phyloP scores from a whole-genome alignment of 2,888 invertebrate species.

The Melanargia galathea region DNA sequence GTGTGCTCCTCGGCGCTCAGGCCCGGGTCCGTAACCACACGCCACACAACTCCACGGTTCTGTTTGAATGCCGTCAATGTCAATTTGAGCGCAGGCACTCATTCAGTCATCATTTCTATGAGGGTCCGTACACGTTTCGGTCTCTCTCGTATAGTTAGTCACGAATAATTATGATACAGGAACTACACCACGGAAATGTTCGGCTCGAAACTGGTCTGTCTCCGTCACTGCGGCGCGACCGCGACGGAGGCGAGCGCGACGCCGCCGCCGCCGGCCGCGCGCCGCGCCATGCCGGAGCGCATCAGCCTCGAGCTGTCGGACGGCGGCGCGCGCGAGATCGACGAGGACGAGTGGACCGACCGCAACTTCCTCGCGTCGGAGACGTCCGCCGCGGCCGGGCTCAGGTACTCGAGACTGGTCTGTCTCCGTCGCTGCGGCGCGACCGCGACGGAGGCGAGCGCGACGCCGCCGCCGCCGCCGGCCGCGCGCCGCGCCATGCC shows the following conservation, averaged over 20 bases:
- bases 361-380: constrained; percentile 94
- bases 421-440: too few species aligned
- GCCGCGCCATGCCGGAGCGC: constrained; percentile 68
- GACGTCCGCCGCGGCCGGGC: constrained; percentile 70
- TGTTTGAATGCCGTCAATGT: too few species aligned
- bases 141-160: too few species aligned
- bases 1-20: constrained; percentile 93
- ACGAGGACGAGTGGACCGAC: constrained; percentile 98
- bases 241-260: constrained; percentile 50
- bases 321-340: constrained; percentile 85
- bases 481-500: constrained; percentile 52
- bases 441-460: too few species aligned
- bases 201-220: constrained; percentile 66
- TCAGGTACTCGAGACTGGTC: constrained; percentile 66
- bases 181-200: constrained; percentile 71
- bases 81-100: too few species aligned
- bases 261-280: constrained; percentile 30
- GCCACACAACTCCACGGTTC: too few species aligned
- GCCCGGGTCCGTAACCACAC: constrained; percentile 82
- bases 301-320: constrained; percentile 71
- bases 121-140: too few species aligned
- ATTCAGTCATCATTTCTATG: too few species aligned
- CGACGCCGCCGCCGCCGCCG: constrained; percentile 9
- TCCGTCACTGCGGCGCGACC: constrained; percentile 63
- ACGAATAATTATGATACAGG: constrained; percentile 45